Percentiles rank a stretch among this genome's conserved stretches.
Evolutionary conservation across 2,797 vertebrate species (phyloP).

Genomic region (Argyrosomus regius): DNA sequence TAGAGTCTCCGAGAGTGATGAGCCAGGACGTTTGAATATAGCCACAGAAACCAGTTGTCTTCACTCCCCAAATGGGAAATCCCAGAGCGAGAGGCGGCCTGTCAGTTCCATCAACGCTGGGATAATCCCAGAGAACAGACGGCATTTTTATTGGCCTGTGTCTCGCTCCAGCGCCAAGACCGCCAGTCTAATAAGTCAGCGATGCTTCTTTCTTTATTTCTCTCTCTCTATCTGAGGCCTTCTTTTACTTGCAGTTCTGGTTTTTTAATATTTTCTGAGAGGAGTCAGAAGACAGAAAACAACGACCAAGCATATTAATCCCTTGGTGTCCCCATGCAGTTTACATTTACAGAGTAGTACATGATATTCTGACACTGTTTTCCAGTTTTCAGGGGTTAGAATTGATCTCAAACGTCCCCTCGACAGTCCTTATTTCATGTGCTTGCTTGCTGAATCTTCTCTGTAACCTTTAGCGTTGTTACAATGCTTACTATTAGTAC

Average conservation of each 20-base stretch:
- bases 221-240: slow-evolving; percentile 29
- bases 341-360: not conserved
- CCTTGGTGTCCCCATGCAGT: too few species aligned
- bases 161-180: slow-evolving; percentile 55
- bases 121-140: slow-evolving; percentile 72
- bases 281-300: slow-evolving; percentile 17
- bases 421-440: not conserved
- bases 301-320: not conserved
- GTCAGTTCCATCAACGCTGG: slow-evolving; percentile 65
- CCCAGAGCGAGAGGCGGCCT: slow-evolving; percentile 51
- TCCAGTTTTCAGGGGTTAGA: slow-evolving; percentile 2
- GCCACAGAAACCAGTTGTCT: slow-evolving; percentile 58
- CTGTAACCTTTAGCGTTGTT: not conserved
- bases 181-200: slow-evolving; percentile 59
- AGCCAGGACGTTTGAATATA: slow-evolving; percentile 60
- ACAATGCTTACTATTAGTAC: not conserved
- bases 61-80: slow-evolving; percentile 58
- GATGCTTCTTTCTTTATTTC: slow-evolving; percentile 46
- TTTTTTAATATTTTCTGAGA: slow-evolving; percentile 44
- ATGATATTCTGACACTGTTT: not conserved
- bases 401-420: not conserved
- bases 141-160: slow-evolving; percentile 73
- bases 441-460: not conserved
- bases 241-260: slow-evolving; percentile 25
- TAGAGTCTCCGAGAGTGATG: slow-evolving; percentile 57